Evolutionary conservation across 2,888 invertebrate species (phyloP).

Genomic region (Peribatodes rhomboidaria): DNA sequence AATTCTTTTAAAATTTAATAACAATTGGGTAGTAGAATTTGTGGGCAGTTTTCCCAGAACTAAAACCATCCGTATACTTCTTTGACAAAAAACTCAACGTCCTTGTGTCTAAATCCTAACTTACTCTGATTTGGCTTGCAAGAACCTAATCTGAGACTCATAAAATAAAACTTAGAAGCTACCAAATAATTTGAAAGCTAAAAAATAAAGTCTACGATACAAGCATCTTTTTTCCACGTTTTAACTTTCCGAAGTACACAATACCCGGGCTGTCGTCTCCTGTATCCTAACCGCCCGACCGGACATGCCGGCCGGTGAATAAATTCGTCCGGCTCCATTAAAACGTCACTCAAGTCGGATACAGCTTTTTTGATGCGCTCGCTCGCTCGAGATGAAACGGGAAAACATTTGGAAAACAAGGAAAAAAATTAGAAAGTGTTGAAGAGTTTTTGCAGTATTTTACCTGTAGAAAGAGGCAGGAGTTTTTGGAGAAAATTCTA

Average conservation of each 20-base stretch:
- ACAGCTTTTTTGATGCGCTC: slow-evolving; percentile 36
- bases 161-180: too few relatives aligned
- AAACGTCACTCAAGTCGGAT: slow-evolving; percentile 64
- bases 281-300: slow-evolving; percentile 14
- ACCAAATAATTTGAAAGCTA: not conserved
- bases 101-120: too few relatives aligned
- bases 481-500: too few relatives aligned
- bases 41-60: too few relatives aligned
- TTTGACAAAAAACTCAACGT: too few relatives aligned
- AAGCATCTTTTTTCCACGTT: not conserved
- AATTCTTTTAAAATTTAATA: too few relatives aligned
- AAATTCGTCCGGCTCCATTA: slow-evolving; percentile 67
- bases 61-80: too few relatives aligned
- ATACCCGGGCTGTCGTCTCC: not conserved
- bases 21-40: too few relatives aligned
- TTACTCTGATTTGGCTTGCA: too few relatives aligned
- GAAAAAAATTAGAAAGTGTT: not conserved
- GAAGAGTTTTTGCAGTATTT: too few relatives aligned
- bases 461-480: too few relatives aligned
- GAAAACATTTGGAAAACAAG: slow-evolving; percentile 1
- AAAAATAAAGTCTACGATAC: not conserved
- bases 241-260: not conserved
- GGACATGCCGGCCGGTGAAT: slow-evolving; percentile 54
- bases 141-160: too few relatives aligned
- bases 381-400: slow-evolving; percentile 16